phyloP scores from a whole-genome alignment of 2,888 invertebrate species.

The Pyralis farinalis region DNA sequence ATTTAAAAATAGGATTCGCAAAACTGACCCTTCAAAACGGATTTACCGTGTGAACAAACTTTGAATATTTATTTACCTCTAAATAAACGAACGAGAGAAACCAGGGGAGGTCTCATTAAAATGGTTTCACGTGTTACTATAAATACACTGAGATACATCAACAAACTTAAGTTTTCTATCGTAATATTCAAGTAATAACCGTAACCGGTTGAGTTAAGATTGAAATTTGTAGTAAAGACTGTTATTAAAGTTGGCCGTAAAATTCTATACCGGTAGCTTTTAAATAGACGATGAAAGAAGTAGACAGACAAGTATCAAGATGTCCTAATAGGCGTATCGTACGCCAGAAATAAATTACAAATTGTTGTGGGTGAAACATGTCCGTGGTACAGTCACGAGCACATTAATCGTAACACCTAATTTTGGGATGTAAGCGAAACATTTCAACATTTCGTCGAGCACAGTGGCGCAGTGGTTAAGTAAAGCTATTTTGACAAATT shows the following conservation, averaged over 20 bases:
- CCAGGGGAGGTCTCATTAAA: slow-evolving; percentile 32
- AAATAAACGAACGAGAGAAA: neutral
- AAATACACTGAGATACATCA: slow-evolving; percentile 54
- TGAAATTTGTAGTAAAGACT: slow-evolving; percentile 22
- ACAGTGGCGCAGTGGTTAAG: no score
- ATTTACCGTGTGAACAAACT: neutral
- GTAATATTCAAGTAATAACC: slow-evolving; percentile 12
- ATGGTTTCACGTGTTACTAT: slow-evolving; percentile 45
- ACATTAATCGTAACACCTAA: no score
- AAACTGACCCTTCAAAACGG: neutral
- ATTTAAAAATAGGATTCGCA: no score
- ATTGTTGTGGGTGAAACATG: slow-evolving; percentile 44
- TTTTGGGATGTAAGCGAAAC: no score
- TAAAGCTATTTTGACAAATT: no score
- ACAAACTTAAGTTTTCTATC: slow-evolving; percentile 30
- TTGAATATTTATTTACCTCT: neutral
- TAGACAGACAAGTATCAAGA: slow-evolving; percentile 76
- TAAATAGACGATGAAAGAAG: slow-evolving; percentile 79
- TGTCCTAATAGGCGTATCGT: slow-evolving; percentile 74
- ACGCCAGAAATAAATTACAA: slow-evolving; percentile 75
- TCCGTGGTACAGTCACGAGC: no score
- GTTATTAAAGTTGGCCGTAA: slow-evolving; percentile 8
- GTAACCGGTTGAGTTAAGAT: slow-evolving; percentile 30
- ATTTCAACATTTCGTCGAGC: no score
- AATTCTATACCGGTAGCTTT: slow-evolving; percentile 51